Conservation (phyloP, 2,888 invertebrate genomes). For the Dryobota labecula region DNA sequence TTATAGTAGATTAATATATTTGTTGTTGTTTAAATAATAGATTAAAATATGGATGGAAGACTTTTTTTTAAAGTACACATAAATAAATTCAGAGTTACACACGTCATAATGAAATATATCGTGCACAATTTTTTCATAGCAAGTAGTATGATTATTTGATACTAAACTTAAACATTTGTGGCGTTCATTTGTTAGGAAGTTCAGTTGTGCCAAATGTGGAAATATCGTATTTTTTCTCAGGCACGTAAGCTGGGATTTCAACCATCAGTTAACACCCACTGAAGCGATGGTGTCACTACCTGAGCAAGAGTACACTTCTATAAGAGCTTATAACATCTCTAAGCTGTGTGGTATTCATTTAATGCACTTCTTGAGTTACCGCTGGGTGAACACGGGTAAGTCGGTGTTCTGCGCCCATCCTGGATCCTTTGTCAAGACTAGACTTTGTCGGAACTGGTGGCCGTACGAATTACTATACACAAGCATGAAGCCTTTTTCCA, state of each 20-base stretch:
- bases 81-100: no score
- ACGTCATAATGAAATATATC: no score
- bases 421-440: conserved; percentile 96
- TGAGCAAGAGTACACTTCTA: conserved; percentile 93
- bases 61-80: no score
- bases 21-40: no score
- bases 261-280: conserved; percentile 82
- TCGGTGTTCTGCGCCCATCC: conserved; percentile 96
- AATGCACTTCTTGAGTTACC: conserved; percentile 91
- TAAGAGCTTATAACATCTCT: conserved; percentile 96
- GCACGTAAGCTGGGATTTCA: conserved; percentile 78
- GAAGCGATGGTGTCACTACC: conserved; percentile 93
- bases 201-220: background rate
- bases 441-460: conserved; percentile 96
- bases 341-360: conserved; percentile 96
- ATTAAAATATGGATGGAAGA: no score
- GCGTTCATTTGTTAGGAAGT: background rate
- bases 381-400: conserved; percentile 92
- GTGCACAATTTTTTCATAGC: no score
- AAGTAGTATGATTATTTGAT: no score
- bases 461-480: conserved; percentile 94
- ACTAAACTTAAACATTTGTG: no score
- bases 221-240: conserved; percentile 67
- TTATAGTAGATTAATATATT: no score
- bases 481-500: conserved; percentile 96